A percentile compares a stretch with the other conserved stretches of the same genome.
Evolutionary conservation across 2,888 invertebrate genomes (phyloP).

Genomic region (Scrobipalpa costella): DNA sequence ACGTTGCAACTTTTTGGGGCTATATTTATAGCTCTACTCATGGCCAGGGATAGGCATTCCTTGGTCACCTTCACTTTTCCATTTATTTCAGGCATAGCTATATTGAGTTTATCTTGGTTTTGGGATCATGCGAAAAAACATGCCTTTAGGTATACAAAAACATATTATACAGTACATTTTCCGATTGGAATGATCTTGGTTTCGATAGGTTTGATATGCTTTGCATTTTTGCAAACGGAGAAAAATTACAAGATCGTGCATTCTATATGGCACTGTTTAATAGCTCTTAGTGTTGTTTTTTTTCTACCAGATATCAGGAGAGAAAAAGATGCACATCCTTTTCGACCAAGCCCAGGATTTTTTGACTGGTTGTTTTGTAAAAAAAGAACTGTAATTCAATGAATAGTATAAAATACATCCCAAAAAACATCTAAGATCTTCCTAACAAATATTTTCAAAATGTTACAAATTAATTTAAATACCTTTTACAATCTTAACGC

Average conservation of each 20-base stretch:
- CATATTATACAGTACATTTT: neutral
- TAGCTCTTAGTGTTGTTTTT: neutral
- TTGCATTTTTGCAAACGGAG: neutral
- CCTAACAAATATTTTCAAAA: too few species aligned
- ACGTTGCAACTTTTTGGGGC: neutral
- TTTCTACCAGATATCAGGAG: neutral
- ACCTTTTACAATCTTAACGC: too few species aligned
- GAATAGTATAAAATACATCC: too few species aligned
- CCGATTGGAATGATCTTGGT: neutral
- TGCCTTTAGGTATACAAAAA: neutral
- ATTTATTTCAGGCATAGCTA: neutral
- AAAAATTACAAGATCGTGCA: neutral
- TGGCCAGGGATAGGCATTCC: neutral
- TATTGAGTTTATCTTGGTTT: neutral
- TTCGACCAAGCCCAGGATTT: neutral
- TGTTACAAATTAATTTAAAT: too few species aligned
- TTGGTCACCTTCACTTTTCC: neutral
- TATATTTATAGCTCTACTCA: neutral
- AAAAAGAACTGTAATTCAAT: too few species aligned
- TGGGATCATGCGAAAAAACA: neutral
- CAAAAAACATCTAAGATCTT: too few species aligned
- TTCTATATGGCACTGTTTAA: constrained; percentile 1
- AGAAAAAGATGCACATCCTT: neutral
- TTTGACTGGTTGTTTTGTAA: neutral
- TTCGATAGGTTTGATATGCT: neutral